Percentiles rank a stretch among this genome's conserved stretches.
These are phyloP conservation scores for Lutjanus campechanus DNA, from an alignment of 2,797 vertebrate species.

Conservation along the genomic window DNA sequence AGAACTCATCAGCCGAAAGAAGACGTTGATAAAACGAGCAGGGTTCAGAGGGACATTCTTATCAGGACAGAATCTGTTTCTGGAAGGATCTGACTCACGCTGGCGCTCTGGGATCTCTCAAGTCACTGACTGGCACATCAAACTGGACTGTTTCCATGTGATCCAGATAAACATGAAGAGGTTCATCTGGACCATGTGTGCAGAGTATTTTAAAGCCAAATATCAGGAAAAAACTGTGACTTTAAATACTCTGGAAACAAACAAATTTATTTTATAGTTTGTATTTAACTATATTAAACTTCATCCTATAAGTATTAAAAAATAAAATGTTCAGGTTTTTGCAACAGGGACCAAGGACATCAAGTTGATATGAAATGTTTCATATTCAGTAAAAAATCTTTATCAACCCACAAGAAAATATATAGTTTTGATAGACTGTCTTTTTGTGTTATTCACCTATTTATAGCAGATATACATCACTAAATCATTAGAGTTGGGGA, in stretches of 20 bases:
- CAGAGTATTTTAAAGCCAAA: slow-evolving; percentile 4
- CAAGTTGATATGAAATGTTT: background rate
- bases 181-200: background rate
- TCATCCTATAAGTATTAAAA: too few species aligned
- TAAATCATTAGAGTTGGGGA: background rate
- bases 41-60: slow-evolving; percentile 29
- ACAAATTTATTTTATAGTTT: background rate
- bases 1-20: slow-evolving; percentile 40
- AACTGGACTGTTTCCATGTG: slow-evolving; percentile 8
- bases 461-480: background rate
- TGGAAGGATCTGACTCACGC: slow-evolving; percentile 46
- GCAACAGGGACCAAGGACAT: background rate
- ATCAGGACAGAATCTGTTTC: slow-evolving; percentile 37
- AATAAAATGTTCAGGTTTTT: too few species aligned
- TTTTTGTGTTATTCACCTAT: background rate
- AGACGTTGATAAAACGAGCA: slow-evolving; percentile 31
- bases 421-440: background rate
- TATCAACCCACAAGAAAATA: background rate
- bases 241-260: background rate
- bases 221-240: background rate
- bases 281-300: too few species aligned
- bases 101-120: slow-evolving; percentile 6
- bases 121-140: background rate
- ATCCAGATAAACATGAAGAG: too few species aligned
- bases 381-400: background rate